Conservation (phyloP, 2,888 invertebrate species). For the Clivina fossor region DNA sequence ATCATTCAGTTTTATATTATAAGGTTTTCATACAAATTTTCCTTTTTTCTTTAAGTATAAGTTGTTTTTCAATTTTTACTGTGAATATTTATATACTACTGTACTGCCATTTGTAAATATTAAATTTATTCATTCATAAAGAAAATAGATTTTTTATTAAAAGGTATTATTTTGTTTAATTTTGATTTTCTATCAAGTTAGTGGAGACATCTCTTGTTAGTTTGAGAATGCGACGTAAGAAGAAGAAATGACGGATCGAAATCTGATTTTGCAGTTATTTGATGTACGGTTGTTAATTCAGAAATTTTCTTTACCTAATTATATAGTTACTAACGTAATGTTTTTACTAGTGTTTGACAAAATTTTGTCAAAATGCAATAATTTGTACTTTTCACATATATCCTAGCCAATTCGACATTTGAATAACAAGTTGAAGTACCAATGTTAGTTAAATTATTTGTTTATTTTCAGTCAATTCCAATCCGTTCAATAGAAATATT, state of each 20-base stretch:
- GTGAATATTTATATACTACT: no score
- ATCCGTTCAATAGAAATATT: constrained; percentile 22
- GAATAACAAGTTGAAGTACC: constrained; percentile 43
- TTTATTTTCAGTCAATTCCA: constrained; percentile 40
- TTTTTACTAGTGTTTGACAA: constrained; percentile 35
- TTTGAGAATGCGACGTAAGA: no score
- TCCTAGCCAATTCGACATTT: constrained; percentile 36
- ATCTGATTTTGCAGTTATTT: constrained; percentile 13
- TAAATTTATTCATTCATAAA: no score
- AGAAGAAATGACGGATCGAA: no score
- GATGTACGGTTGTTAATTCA: constrained; percentile 15
- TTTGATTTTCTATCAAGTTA: no score
- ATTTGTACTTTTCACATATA: constrained; percentile 21
- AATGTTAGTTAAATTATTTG: constrained; percentile 53
- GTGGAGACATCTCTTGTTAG: no score
- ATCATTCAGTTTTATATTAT: not conserved
- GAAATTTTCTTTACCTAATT: constrained; percentile 23
- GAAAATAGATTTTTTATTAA: no score
- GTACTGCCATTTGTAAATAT: no score
- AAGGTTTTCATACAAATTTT: constrained; percentile 3
- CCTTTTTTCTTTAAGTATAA: no score
- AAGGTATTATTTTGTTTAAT: no score
- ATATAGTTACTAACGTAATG: constrained; percentile 34
- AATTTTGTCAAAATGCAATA: constrained; percentile 33
- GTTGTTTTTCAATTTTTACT: no score